These are phyloP conservation scores for Platygyra sinensis DNA, from an alignment of 64 coral and sea anemone genomes.

Conservation along the genomic window DNA sequence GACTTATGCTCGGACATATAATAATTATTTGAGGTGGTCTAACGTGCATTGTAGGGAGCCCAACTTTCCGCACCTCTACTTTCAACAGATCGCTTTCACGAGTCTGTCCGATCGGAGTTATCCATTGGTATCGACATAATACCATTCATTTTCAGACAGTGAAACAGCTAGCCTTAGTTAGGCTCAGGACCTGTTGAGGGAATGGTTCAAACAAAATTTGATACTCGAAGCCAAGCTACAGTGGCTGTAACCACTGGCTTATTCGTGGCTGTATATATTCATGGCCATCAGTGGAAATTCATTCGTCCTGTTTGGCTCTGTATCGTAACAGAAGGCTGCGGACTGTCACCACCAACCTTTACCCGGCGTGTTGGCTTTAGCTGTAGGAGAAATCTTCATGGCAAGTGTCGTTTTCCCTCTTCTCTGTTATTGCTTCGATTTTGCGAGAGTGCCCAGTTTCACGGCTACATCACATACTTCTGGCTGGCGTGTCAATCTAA, in stretches of 20 bases:
- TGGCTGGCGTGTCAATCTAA: slow-evolving; percentile 24
- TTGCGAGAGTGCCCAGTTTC: slow-evolving; percentile 32
- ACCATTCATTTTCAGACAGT: no score
- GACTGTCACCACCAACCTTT: slow-evolving; percentile 41
- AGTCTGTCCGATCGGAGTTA: no score
- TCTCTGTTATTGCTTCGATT: not conserved
- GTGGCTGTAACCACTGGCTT: not conserved
- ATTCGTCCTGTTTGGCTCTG: slow-evolving; percentile 24
- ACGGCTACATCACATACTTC: slow-evolving; percentile 25
- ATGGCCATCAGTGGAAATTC: slow-evolving; percentile 16
- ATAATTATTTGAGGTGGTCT: no score
- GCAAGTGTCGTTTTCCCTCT: slow-evolving; percentile 21
- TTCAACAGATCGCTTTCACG: no score
- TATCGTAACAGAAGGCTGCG: slow-evolving; percentile 12
- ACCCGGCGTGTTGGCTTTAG: slow-evolving; percentile 6
- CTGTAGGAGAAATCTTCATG: slow-evolving; percentile 15
- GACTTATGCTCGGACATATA: no score
- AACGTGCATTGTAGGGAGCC: no score
- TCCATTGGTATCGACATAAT: no score
- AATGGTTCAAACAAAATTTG: not conserved
- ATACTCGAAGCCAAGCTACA: not conserved
- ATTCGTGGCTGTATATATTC: not conserved
- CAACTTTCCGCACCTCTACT: no score
- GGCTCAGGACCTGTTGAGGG: no score
- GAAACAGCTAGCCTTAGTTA: no score